A percentile compares a stretch with the other conserved stretches of the same genome.
Conservation (phyloP, 2,797 vertebrate genomes). For the Garrulus glandarius region DNA sequence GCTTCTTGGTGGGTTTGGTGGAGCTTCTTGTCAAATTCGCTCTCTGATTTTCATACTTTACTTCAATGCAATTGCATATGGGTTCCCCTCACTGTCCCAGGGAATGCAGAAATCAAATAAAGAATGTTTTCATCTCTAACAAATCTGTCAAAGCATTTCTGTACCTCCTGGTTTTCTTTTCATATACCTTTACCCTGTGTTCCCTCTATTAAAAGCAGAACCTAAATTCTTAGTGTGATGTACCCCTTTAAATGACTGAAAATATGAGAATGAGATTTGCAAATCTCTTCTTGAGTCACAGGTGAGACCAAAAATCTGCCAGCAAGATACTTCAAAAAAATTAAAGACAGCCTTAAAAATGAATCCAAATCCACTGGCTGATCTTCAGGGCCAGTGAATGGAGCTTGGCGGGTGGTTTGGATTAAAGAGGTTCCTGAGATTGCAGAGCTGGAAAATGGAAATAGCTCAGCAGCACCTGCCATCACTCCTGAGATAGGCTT, state of each 20-base stretch:
- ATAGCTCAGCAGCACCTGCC: conserved; percentile 73
- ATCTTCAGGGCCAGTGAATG: conserved; percentile 59
- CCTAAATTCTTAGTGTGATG: neutral
- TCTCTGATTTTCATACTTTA: neutral
- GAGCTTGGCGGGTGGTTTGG: conserved; percentile 58
- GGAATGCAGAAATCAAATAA: neutral
- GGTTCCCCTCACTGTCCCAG: neutral
- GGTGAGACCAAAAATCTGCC: conserved; percentile 3
- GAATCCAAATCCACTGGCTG: conserved; percentile 45
- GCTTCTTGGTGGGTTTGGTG: conserved; percentile 14
- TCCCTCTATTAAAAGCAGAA: neutral
- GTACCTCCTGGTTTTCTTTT: neutral
- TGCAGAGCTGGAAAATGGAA: conserved; percentile 77
- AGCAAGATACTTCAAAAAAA: conserved; percentile 40
- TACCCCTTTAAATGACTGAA: conserved; percentile 1
- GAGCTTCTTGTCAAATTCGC: neutral
- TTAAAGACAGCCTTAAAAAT: conserved; percentile 65
- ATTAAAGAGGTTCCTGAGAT: conserved; percentile 65
- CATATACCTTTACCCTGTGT: neutral
- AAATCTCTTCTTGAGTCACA: conserved; percentile 30
- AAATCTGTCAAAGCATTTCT: neutral
- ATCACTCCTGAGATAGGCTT: conserved; percentile 64
- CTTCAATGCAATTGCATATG: neutral
- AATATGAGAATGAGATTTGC: conserved; percentile 16
- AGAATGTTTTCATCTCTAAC: conserved; percentile 15